Evolutionary conservation across 2,797 vertebrate genomes (phyloP), one percentile per base, ranked within the genome.

Genomic region (Epinephelus coioides): DNA sequence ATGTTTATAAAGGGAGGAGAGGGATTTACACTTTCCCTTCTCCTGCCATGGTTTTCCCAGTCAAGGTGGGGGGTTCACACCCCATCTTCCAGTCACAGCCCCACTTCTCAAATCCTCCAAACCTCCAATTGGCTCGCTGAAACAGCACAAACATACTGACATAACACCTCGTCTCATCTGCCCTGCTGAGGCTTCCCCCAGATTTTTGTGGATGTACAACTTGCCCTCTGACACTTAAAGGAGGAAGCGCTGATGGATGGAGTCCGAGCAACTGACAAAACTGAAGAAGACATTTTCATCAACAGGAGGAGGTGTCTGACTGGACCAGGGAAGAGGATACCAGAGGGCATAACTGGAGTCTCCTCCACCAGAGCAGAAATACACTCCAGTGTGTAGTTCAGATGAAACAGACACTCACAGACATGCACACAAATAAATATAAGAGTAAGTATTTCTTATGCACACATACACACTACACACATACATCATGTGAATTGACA

Each of bases 191-290:
- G 27, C 38, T 55, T 79, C 21, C 64, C 21, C 18, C 5, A 27
- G 73, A 79, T 77, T 63, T 44, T 40, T 49, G 47, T 13, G 46
- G 55, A 65, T 34, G 71, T 56, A 46, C 14, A 57, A 50, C 27
- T 54, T 13, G 23, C 12, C 38, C 62, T 19, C 34, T 77, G 78
- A 78, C 78, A 53, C 44, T 57, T 6, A 5, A 13, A 67, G 56
- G 69, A 83, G 19, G 23, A 71, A 30, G 53, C 8, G 2, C 21
- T 87, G 77, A 88, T 73, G 76, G 84, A 88, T 80, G 63, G 66
- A 34, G 73, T 63, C 54, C 0, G 4, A 82, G 43, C 51, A 78
- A 73, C 63, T 85, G 62, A 76, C 71, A 59, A 61, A 75, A 73
- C 54, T 0, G 19, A 71, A 50, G 66, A 59, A 38, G 76, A 77